These are phyloP conservation scores for Meloidogyne hapla DNA, from an alignment of 1,140 invertebrate species.

Conservation along the genomic window DNA sequence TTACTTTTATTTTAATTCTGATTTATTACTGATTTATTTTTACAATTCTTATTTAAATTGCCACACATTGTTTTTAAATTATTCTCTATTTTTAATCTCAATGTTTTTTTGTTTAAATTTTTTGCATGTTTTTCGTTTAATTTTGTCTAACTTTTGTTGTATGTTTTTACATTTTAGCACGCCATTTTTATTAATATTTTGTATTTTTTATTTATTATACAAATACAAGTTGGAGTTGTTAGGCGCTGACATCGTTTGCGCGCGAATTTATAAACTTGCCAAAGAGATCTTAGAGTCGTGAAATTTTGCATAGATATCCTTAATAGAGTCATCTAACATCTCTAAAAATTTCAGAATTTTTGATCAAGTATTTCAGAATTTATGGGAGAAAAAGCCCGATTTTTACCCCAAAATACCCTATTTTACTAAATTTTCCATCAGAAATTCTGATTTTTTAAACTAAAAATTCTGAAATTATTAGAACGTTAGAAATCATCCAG, in stretches of 20 bases:
- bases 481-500: no score
- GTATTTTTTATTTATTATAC: constrained; percentile 1
- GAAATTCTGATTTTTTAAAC: background rate
- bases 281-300: background rate
- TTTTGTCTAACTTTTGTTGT: background rate
- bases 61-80: no score
- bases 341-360: constrained; percentile 3
- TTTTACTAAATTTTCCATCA: background rate
- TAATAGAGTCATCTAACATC: background rate
- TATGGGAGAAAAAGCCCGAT: background rate
- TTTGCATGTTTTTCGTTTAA: background rate
- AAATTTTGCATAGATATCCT: background rate
- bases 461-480: background rate
- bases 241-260: background rate
- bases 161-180: background rate
- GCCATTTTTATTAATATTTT: background rate
- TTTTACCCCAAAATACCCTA: background rate
- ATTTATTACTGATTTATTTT: no score
- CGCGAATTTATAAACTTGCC: background rate
- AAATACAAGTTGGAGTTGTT: background rate
- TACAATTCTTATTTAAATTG: no score
- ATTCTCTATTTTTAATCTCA: no score
- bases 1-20: no score
- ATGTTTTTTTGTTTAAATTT: background rate
- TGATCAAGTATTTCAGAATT: background rate